Base-by-base conservation (phyloP, 1,140 invertebrate genomes). In the Phortica variegata region DNA sequence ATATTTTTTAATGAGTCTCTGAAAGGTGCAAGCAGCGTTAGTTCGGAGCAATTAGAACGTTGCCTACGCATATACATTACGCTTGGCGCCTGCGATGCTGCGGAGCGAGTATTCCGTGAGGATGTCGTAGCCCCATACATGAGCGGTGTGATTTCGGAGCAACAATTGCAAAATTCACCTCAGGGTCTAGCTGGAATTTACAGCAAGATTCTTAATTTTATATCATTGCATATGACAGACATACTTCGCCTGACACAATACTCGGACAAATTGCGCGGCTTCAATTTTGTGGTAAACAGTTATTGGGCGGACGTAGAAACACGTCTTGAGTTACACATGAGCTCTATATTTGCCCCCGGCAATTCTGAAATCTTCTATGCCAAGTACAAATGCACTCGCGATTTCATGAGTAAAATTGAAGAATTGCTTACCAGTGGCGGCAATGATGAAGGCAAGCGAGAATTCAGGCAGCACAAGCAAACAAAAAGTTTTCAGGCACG, bases 311-410 rank as follows among this genome's bases (percentile, higher is more conserved):
- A 95, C 78, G 81, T 95, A 16, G 85, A 88, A 69, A 82, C 84
- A 58, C 83, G 89, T 50, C 81, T 93, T 47, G 85, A 90, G 61
- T 80, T 86, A 29, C 83, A 89, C 71, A 78, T 91, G 61, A 82
- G 88, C 16, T 85, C 86, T 2, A 90, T 96, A 58, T 95, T 93
- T 81, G 89, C 90, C 9, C 90, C 91, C 17, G 93, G 92, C 49
- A 93, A 96, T 79, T 91, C 93, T 8, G 85, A 93, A 69, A 77
- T 87, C 50, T 95, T 95, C 73, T 90, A 91, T 75, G 78, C 87
- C 76, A 85, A 90, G 76, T 97, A 92, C 66, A 83, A 78, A 61
- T 84, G 86, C 54, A 92, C 90, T 19, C 81, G 90, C 61, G 78
- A 86, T 26, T 95, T 97, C 80, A 71, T 97, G 21, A 79, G 76